These are phyloP conservation scores for Pseudoatta argentina DNA, from an alignment of 1,140 invertebrate species.

Conservation along the genomic window DNA sequence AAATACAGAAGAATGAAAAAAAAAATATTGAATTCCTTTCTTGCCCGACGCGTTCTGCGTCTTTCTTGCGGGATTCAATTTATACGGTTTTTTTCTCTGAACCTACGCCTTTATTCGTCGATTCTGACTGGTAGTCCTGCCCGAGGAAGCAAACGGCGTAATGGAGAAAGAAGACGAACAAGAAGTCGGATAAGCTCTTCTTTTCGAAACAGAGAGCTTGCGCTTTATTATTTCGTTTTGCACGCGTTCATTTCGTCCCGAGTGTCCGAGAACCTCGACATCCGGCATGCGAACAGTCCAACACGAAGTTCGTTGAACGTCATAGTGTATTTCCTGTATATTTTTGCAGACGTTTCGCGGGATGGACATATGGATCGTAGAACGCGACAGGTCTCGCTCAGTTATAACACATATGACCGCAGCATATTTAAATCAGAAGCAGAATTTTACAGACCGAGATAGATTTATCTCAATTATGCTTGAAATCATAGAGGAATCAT, in stretches of 20 bases:
- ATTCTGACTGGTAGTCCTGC: constrained; percentile 19
- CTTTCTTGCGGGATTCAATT: constrained; percentile 56
- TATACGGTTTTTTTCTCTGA: constrained; percentile 39
- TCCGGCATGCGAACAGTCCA: constrained; percentile 54
- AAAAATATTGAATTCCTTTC: constrained; percentile 32
- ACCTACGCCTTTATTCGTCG: constrained; percentile 48
- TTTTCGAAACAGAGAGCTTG: constrained; percentile 73
- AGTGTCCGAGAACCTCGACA: constrained; percentile 75
- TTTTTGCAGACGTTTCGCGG: constrained; percentile 40
- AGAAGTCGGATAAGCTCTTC: constrained; percentile 77
- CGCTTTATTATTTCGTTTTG: constrained; percentile 81
- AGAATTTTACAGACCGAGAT: constrained; percentile 6
- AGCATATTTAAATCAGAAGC: constrained; percentile 38
- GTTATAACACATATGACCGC: constrained; percentile 25
- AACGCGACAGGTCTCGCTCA: not conserved
- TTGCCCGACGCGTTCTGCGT: constrained; percentile 12
- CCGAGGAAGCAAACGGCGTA: constrained; percentile 25
- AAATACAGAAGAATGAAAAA: constrained; percentile 2
- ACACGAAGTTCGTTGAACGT: constrained; percentile 79
- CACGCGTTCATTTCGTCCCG: constrained; percentile 80
- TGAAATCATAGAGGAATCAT: not conserved
- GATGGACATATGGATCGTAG: constrained; percentile 14
- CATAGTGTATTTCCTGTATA: constrained; percentile 67
- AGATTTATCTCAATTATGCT: constrained; percentile 12
- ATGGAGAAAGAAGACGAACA: constrained; percentile 39